Percentiles rank a stretch among this genome's conserved stretches.
Evolutionary conservation across 23 tunicate genomes (phyloP).

Genomic region (Styela clava): DNA sequence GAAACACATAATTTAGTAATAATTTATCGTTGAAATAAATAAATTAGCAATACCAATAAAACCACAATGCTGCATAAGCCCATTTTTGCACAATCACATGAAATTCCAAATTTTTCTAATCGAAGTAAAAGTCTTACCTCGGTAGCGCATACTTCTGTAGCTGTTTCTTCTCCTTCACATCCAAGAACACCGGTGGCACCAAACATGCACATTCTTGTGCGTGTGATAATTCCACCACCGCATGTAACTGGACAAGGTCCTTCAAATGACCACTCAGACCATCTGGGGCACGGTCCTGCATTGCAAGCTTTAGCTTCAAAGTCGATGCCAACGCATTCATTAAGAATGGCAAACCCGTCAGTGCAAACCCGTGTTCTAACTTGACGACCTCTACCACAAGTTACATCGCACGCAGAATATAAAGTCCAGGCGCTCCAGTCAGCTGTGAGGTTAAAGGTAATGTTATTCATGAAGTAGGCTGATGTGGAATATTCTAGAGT

Average conservation of each 20-base stretch:
- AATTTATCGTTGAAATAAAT: no score
- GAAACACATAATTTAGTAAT: no score
- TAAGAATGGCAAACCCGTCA: slow-evolving; percentile 47
- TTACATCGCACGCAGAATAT: slow-evolving; percentile 42
- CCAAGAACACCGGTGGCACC: slow-evolving; percentile 12
- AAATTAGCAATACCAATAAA: no score
- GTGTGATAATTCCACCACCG: slow-evolving; percentile 34
- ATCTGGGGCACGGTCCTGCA: slow-evolving; percentile 19
- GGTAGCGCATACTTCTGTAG: slow-evolving; percentile 24
- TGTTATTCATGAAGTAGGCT: background rate
- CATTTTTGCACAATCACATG: no score
- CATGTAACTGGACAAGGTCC: slow-evolving; percentile 29
- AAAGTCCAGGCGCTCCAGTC: slow-evolving; percentile 49
- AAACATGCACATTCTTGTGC: slow-evolving; percentile 17
- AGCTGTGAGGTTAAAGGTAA: slow-evolving; percentile 23
- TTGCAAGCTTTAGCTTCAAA: slow-evolving; percentile 42
- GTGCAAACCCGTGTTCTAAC: slow-evolving; percentile 40
- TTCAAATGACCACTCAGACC: slow-evolving; percentile 8
- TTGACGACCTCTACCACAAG: slow-evolving; percentile 62
- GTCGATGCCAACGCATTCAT: slow-evolving; percentile 27
- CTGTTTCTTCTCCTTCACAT: slow-evolving; percentile 19
- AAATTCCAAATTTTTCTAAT: no score
- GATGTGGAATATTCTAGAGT: no score
- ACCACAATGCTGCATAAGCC: no score
- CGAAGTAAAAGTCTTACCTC: no score